Conservation (phyloP, 2,888 invertebrate species). For the Stramonita haemastoma region DNA sequence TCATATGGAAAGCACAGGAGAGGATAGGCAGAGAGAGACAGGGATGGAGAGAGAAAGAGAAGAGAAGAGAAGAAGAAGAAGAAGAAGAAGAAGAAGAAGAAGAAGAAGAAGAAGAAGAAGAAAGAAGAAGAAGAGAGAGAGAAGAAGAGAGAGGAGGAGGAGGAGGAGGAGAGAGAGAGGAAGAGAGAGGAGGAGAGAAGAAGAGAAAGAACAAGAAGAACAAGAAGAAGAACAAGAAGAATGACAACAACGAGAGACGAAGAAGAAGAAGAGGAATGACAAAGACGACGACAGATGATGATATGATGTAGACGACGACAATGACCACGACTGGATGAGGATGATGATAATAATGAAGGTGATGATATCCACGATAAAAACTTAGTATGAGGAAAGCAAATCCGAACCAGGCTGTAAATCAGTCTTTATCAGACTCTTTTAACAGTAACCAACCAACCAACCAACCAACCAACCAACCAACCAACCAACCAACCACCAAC, state of each 20-base stretch:
- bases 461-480: not conserved
- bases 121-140: not conserved
- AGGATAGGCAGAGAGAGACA: too few species aligned
- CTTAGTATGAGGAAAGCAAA: too few species aligned
- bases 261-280: not conserved
- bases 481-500: too few species aligned
- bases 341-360: not conserved
- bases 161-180: not conserved
- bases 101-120: too few species aligned
- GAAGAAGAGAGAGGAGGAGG: not conserved
- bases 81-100: not conserved
- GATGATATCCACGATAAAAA: too few species aligned
- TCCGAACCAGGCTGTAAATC: too few species aligned
- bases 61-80: not conserved
- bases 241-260: not conserved
- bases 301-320: not conserved
- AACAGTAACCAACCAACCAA: not conserved
- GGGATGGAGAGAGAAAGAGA: not conserved
- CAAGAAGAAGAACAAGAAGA: not conserved
- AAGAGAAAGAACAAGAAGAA: not conserved
- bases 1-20: too few species aligned
- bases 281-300: too few species aligned
- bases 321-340: not conserved
- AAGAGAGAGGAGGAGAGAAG: not conserved
- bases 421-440: too few species aligned